Evolutionary conservation across 2,797 vertebrate species (phyloP).

Genomic region (Iguana delicatissima): DNA sequence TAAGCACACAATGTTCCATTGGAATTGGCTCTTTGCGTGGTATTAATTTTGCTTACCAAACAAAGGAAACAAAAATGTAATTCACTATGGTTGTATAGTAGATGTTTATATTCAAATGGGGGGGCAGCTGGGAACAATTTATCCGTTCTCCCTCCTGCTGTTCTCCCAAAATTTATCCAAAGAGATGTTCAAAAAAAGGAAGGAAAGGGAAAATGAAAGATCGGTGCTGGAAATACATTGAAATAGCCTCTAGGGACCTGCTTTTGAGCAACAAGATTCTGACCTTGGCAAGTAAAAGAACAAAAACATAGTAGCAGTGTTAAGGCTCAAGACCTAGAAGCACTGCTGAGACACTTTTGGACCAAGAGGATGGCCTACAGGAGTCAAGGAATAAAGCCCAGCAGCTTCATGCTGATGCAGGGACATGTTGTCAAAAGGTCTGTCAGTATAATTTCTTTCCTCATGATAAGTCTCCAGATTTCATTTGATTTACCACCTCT

Average conservation of each 20-base stretch:
- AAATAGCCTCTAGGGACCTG: constrained; percentile 18
- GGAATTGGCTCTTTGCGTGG: background rate
- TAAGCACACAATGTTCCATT: background rate
- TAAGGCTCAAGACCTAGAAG: constrained; percentile 39
- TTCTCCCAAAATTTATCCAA: constrained; percentile 19
- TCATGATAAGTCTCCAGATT: background rate
- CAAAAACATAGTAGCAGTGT: constrained; percentile 38
- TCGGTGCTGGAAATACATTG: constrained; percentile 25
- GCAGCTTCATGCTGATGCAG: constrained; percentile 18
- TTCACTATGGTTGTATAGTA: background rate
- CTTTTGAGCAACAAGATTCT: constrained; percentile 35
- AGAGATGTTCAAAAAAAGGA: constrained; percentile 30
- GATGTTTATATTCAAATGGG: constrained; percentile 3
- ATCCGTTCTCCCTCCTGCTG: constrained; percentile 8
- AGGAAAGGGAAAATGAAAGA: constrained; percentile 21
- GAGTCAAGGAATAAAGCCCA: constrained; percentile 51
- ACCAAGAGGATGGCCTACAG: constrained; percentile 30
- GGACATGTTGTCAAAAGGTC: constrained; percentile 22
- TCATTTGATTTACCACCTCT: constrained; percentile 35
- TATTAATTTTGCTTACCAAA: constrained; percentile 36
- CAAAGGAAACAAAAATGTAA: background rate
- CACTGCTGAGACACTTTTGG: constrained; percentile 32
- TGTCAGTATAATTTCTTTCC: constrained; percentile 35
- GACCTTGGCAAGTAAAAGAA: constrained; percentile 46
- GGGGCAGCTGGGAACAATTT: constrained; percentile 25